Evolutionary conservation across 2,888 invertebrate genomes (phyloP).

Genomic region (Sussaba pulchella): DNA sequence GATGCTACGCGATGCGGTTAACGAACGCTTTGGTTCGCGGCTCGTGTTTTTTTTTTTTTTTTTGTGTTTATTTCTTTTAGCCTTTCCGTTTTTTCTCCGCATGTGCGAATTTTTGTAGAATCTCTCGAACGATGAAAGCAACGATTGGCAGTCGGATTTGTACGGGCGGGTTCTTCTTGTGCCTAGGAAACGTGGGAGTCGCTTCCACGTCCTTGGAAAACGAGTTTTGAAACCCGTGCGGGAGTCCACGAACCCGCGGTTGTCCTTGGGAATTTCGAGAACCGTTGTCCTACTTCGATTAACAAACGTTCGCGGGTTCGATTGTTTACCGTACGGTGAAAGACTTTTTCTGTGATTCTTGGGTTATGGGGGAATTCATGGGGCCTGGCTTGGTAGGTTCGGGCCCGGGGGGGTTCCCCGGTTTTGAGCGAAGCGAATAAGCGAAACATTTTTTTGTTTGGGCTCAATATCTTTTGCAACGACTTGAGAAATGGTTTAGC

Average conservation of each 20-base stretch:
- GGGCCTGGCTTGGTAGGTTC: no score
- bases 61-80: no score
- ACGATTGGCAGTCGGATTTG: background rate
- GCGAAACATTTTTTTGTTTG: no score
- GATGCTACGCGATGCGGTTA: constrained; percentile 25
- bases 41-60: no score
- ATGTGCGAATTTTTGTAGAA: background rate
- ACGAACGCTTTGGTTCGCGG: background rate
- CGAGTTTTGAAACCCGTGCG: constrained; percentile 41
- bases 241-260: constrained; percentile 30
- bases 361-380: background rate
- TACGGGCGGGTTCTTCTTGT: constrained; percentile 18
- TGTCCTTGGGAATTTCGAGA: constrained; percentile 50
- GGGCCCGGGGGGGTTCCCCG: no score
- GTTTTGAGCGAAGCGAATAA: no score
- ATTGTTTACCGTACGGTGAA: constrained; percentile 23
- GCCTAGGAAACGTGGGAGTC: constrained; percentile 29
- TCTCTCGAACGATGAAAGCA: background rate
- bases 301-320: background rate
- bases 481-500: no score
- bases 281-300: constrained; percentile 56
- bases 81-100: no score
- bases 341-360: constrained; percentile 39
- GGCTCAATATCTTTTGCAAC: no score
- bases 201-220: constrained; percentile 60